Evolutionary conservation across 2,797 vertebrate species (phyloP), one percentile per base, ranked within the genome.

Genomic region (Neoniphon sammara): DNA sequence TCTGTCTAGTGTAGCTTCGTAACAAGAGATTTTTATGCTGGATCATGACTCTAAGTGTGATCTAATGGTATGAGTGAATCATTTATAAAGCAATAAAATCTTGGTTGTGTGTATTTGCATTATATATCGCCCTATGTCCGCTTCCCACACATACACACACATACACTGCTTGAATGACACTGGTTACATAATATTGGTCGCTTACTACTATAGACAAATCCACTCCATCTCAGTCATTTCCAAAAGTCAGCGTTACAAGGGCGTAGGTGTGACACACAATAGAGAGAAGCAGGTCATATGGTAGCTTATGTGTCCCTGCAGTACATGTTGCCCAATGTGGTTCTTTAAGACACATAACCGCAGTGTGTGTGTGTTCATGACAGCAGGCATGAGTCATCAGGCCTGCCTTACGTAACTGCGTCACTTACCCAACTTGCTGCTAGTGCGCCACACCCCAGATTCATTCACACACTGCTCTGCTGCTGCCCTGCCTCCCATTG

Each of bases 341-440:
- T 65, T 30, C 67, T 81, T 73, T 61, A 55, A 74, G 52, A 82
- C 62, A 89, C 60, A 75, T 78, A 87, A 82, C 85, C 23, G 80
- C 85, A 87, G 83, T 83, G 84, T 87, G 87, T 83, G 75, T 88
- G 25, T 27, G 25, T 27, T 91, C 88, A 84, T 90, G 91, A 89
- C 85, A 91, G 85, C 82, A 81, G 83, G 85, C 82, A 90, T 94
- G 93, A 94, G 88, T 93, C 91, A 93, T 89, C 89, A 78, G 84
- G 78, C 75, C 58, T 53, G 60, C 73, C 78, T 93, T 93, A 88
- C 64, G 34, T 90, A 94, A 94, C 87, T 67, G 70, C 75, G 50
- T 85, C 76, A 76, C 79, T 82, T 91, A 86, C 91, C 91, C 83
- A 86, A 79, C 77, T 84, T 56, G 74, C 86, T 82, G 85, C 83